Evolutionary conservation across 2,888 invertebrate species (phyloP).

Genomic region (Eledone cirrhosa): DNA sequence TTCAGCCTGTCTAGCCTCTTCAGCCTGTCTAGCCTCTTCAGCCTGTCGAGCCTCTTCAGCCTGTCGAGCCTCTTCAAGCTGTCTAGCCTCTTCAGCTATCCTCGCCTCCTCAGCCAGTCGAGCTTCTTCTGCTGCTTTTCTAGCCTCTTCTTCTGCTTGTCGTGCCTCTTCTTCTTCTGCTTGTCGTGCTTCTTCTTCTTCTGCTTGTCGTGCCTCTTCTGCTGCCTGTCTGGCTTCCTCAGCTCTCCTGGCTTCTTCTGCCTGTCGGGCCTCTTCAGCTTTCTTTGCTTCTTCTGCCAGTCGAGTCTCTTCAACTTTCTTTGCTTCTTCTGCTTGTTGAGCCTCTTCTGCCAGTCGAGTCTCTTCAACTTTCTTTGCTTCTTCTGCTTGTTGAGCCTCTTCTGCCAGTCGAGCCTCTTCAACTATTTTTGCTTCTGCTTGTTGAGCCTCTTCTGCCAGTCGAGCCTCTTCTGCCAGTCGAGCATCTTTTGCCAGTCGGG

Average conservation of each 20-base stretch:
- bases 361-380: neutral
- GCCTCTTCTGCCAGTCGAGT: constrained; percentile 24
- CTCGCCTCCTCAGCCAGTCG: constrained; percentile 9
- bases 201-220: neutral
- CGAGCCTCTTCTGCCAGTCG: neutral
- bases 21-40: neutral
- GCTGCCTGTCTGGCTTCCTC: neutral
- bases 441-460: neutral
- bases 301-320: too few relatives aligned
- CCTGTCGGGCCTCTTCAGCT: neutral
- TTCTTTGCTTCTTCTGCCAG: neutral
- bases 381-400: too few relatives aligned
- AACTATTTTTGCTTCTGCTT: constrained; percentile 26
- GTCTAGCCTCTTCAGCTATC: neutral
- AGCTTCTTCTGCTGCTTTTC: neutral
- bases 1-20: neutral
- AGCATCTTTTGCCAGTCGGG: neutral
- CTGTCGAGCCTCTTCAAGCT: neutral
- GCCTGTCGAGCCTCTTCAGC: neutral
- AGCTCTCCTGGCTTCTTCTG: neutral
- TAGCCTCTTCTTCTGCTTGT: too few relatives aligned
- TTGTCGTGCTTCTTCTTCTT: too few relatives aligned
- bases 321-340: too few relatives aligned
- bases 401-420: neutral
- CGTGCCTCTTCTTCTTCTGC: neutral